These are phyloP conservation scores for Lordiphosa andalusiaca DNA, from an alignment of 2,888 invertebrate species.

Conservation along the genomic window DNA sequence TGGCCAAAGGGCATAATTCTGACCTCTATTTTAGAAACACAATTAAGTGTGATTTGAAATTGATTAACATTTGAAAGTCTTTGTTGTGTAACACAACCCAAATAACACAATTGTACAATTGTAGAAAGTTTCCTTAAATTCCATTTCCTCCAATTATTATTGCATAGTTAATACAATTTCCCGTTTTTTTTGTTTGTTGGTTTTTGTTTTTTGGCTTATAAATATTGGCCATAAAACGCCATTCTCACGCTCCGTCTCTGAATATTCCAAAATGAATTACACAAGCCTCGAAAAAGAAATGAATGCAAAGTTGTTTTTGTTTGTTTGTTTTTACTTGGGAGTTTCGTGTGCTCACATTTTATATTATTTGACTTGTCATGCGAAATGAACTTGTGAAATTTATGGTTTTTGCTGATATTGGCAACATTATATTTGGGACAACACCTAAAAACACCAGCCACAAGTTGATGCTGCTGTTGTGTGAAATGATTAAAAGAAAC, in stretches of 20 bases:
- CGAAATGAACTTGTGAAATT: constrained; percentile 55
- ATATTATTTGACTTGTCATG: constrained; percentile 52
- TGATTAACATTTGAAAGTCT: constrained; percentile 23
- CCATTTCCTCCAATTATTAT: neutral
- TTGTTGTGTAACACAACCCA: constrained; percentile 13
- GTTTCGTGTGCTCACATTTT: constrained; percentile 42
- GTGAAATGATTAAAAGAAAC: too few species aligned
- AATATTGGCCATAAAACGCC: constrained; percentile 27
- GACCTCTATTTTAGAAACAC: constrained; percentile 45
- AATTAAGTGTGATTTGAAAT: constrained; percentile 23
- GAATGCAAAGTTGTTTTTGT: constrained; percentile 58
- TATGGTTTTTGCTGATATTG: constrained; percentile 40
- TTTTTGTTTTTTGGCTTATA: too few species aligned
- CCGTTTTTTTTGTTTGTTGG: constrained; percentile 12
- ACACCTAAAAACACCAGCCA: neutral
- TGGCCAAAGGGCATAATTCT: constrained; percentile 7
- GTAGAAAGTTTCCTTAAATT: constrained; percentile 23
- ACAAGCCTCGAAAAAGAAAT: constrained; percentile 43
- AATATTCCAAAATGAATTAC: constrained; percentile 64
- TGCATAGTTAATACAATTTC: constrained; percentile 4
- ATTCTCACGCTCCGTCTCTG: constrained; percentile 61
- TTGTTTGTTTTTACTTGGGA: constrained; percentile 27
- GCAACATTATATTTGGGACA: constrained; percentile 24
- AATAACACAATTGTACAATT: constrained; percentile 21
- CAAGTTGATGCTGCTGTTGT: too few species aligned